Evolutionary conservation across 2,113 vertebrate genomes (phyloP), one percentile per base, ranked within the genome.

Genomic region (Seriola dumerili): DNA sequence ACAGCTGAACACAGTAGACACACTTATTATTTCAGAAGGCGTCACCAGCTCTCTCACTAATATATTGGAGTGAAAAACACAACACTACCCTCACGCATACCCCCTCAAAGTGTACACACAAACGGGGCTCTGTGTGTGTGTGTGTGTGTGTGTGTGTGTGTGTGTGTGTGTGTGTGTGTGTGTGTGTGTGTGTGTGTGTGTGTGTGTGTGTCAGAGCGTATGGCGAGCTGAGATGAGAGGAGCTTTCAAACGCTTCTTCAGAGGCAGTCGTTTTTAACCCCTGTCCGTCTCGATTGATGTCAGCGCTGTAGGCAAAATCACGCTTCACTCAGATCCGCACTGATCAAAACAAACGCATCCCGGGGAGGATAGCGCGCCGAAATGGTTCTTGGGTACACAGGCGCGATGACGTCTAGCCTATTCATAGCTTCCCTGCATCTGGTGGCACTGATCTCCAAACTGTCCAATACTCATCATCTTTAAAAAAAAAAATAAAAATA

Each of bases 321-420:
- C 77, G 83, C 78, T 55, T 61, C 72, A 66, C 85, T 91, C 84
- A 85, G 85, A 89, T 88, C 84, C 54, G 64, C 86, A 80, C 62
- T 86, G 92, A 93, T 93, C 89, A 90, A 90, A 92, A 91, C 76
- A 87, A 84, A 90, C 25, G 84, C 74, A 19, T 87, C 78, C 81
- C 72, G 16, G 8, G 9, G 83, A 84, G 87, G 74, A 76, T 34
- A 68, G 62, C 65, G 65, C 65, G 72, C 59, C 50, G n/a, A 67
- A 85, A 84, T 48, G 32, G 72, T 79, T 78, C n/a, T 76, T n/a
- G 42, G 58, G 72, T 80, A 3, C 68, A 36, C 8, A 29, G 34
- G 64, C 21, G 34, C 58, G 23, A 66, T 23, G 71, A 67, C 64
- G 50, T 44, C 21, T n/a, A n/a, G n/a, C 11, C 8, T 42, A 58